Percentiles rank a stretch among this genome's conserved stretches.
phyloP scores from a whole-genome alignment of 2,113 vertebrate species.

The Axis porcinus region DNA sequence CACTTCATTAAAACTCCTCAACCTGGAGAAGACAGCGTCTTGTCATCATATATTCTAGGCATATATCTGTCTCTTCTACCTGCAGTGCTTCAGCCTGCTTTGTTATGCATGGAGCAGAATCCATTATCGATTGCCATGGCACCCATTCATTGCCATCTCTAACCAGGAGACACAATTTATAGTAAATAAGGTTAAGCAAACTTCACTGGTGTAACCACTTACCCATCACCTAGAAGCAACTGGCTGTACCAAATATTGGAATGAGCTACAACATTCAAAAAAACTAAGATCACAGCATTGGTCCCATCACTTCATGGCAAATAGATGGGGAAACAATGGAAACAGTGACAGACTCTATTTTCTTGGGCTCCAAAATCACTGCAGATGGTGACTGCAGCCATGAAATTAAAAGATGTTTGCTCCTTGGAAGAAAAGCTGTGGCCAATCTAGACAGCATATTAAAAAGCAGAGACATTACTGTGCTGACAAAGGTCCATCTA shows the following conservation, averaged over 20 bases:
- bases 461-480: not conserved
- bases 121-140: not conserved
- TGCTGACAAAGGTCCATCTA: not conserved
- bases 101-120: not conserved
- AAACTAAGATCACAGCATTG: not conserved
- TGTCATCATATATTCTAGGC: not conserved
- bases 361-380: not conserved
- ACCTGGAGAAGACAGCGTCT: not conserved
- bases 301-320: not conserved
- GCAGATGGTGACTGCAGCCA: not conserved
- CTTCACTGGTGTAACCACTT: not conserved
- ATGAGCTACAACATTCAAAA: not conserved
- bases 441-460: not conserved
- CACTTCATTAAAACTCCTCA: not conserved
- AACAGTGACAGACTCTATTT: not conserved
- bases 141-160: not conserved
- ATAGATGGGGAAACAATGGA: not conserved
- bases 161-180: not conserved
- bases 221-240: not conserved
- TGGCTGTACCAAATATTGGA: not conserved
- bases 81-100: not conserved
- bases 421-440: not conserved
- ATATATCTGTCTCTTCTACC: not conserved
- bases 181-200: not conserved
- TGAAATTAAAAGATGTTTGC: not conserved